Evolutionary conservation across 2,113 vertebrate genomes (phyloP).

Genomic region (Laticauda laticaudata): DNA sequence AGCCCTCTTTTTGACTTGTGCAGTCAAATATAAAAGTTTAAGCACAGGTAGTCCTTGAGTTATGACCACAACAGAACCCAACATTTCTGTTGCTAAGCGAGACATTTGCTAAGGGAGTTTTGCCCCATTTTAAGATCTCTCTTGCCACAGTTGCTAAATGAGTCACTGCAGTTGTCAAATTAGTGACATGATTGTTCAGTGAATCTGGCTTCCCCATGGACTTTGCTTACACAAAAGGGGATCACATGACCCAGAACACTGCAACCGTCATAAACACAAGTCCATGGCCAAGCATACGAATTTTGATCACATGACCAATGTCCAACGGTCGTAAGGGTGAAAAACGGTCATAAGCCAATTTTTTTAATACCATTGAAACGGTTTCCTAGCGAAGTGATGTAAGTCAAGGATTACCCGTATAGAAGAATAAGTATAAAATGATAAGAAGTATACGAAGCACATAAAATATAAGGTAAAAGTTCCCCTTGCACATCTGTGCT

Average conservation of each 20-base stretch:
- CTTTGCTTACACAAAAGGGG: neutral
- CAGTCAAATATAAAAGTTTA: too few species aligned
- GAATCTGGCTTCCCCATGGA: neutral
- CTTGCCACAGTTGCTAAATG: neutral
- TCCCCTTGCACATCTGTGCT: too few species aligned
- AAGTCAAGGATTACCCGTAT: neutral
- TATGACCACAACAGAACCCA: neutral
- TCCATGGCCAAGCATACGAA: neutral
- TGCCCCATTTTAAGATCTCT: too few species aligned
- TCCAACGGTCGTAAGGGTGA: neutral
- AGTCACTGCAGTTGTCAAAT: neutral
- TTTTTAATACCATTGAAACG: neutral
- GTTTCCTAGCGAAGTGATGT: neutral
- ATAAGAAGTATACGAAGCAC: neutral
- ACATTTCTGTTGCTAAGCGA: neutral
- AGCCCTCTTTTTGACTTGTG: too few species aligned
- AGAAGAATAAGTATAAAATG: neutral
- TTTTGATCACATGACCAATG: too few species aligned
- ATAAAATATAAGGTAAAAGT: too few species aligned
- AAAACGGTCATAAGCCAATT: neutral
- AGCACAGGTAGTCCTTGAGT: neutral
- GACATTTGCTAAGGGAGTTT: neutral
- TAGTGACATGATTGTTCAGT: neutral
- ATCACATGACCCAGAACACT: too few species aligned
- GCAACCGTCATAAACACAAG: neutral